These are phyloP conservation scores for Alouatta palliata DNA, from an alignment of 2,113 vertebrate species.

Conservation along the genomic window DNA sequence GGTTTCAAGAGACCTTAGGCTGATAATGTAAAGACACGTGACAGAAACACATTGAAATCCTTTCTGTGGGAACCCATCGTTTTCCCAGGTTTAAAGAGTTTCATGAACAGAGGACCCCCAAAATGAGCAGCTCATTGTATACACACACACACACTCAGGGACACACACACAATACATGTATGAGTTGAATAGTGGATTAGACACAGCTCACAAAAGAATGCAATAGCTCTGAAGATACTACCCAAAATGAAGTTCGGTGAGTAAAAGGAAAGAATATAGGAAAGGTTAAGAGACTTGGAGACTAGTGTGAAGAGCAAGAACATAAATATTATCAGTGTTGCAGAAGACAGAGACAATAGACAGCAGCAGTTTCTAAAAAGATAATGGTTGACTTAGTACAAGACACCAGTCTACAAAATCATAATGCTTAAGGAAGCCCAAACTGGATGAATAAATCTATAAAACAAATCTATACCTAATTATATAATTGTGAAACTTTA, in stretches of 20 bases:
- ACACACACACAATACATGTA: not conserved
- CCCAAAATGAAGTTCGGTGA: not conserved
- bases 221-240: not conserved
- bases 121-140: not conserved
- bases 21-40: not conserved
- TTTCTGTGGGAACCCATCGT: not conserved
- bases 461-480: not conserved
- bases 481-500: not conserved
- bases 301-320: not conserved
- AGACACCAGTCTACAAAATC: not conserved
- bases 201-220: not conserved
- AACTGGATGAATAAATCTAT: not conserved
- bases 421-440: not conserved
- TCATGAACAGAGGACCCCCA: not conserved
- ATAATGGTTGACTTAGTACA: not conserved
- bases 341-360: not conserved
- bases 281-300: not conserved
- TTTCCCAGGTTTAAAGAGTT: not conserved
- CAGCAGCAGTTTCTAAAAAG: not conserved
- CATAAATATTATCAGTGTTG: not conserved
- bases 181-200: not conserved
- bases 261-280: not conserved
- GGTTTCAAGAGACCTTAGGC: not conserved
- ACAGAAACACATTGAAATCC: not conserved
- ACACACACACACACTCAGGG: not conserved